Evolutionary conservation across 2,113 vertebrate genomes (phyloP).

Genomic region (Brachirus orientalis): DNA sequence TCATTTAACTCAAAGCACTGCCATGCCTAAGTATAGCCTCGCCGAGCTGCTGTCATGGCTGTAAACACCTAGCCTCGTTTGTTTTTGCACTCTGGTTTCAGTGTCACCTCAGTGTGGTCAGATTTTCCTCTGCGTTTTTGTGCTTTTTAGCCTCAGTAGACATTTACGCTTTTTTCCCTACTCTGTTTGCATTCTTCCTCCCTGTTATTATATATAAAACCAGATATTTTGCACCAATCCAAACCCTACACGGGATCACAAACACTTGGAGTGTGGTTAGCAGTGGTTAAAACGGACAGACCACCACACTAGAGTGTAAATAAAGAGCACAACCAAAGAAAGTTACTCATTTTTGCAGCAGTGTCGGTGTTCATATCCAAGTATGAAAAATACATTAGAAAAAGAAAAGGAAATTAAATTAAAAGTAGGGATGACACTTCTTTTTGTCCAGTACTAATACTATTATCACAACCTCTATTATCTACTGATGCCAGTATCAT

Average conservation of each 20-base stretch:
- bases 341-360: neutral
- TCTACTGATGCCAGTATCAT: too few species aligned
- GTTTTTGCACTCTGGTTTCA: neutral
- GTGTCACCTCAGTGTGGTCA: conserved; percentile 5
- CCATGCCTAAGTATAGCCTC: neutral
- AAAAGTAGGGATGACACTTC: too few species aligned
- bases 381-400: neutral
- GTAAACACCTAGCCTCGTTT: neutral
- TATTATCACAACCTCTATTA: too few species aligned
- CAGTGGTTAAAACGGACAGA: conserved; percentile 21
- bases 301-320: neutral
- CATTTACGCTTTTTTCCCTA: neutral
- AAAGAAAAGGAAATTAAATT: too few species aligned
- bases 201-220: conserved; percentile 1
- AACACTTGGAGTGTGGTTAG: conserved; percentile 16
- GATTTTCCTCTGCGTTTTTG: conserved; percentile 37
- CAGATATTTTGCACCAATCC: conserved; percentile 2
- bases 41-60: neutral
- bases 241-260: conserved; percentile 23
- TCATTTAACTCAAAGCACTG: neutral
- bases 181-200: neutral
- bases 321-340: conserved; percentile 15
- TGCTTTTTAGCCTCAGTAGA: conserved; percentile 11
- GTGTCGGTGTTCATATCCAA: neutral
- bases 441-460: too few species aligned